phyloP scores from a whole-genome alignment of 1,140 invertebrate genomes.

The Plutomurus gul region DNA sequence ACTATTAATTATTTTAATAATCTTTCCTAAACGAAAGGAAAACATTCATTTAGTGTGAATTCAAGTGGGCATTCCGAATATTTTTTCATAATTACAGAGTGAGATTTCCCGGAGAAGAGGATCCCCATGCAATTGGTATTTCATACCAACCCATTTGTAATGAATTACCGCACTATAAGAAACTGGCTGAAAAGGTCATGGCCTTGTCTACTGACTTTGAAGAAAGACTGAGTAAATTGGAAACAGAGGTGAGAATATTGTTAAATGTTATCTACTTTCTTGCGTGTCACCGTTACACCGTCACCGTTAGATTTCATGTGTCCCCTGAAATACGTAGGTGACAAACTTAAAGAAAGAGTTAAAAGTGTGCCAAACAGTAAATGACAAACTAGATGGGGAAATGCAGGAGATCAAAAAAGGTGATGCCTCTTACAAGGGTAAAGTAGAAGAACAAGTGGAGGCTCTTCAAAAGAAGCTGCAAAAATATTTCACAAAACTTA shows the following conservation, averaged over 20 bases:
- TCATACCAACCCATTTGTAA: slow-evolving; percentile 1
- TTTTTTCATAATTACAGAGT: not conserved
- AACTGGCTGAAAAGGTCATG: not conserved
- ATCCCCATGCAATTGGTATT: not conserved
- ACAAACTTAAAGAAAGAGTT: not conserved
- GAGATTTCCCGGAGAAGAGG: not conserved
- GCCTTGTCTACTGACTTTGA: not conserved
- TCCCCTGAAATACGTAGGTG: no score
- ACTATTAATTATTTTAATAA: not conserved
- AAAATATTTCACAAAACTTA: not conserved
- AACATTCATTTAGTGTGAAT: not conserved
- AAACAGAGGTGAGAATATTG: not conserved
- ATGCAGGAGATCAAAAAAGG: not conserved
- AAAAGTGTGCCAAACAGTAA: not conserved
- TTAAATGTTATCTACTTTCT: not conserved
- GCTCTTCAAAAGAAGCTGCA: not conserved
- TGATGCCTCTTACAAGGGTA: not conserved
- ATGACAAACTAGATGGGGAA: not conserved
- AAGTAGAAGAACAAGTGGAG: not conserved
- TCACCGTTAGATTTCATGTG: no score
- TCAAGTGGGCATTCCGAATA: not conserved
- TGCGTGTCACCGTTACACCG: no score
- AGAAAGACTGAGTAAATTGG: not conserved
- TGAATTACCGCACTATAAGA: slow-evolving; percentile 5
- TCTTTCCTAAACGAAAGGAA: not conserved